phyloP scores from a whole-genome alignment of 2,797 vertebrate species.

The Echiichthys vipera region DNA sequence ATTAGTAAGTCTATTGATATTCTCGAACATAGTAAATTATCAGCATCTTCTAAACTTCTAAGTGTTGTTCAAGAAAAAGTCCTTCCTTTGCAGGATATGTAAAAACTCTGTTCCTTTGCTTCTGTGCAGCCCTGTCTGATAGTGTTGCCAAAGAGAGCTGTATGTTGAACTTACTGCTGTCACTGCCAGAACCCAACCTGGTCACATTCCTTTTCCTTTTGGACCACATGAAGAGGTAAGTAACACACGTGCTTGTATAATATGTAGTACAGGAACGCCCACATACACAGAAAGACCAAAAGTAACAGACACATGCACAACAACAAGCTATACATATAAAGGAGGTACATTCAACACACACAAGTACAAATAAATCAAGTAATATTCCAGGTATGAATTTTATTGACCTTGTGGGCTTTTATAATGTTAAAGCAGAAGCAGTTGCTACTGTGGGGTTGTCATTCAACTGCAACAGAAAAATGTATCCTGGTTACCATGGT shows the following conservation, averaged over 20 bases:
- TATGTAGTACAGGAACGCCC: background rate
- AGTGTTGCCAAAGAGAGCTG: conserved; percentile 98
- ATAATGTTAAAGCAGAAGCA: background rate
- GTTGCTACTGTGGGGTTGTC: background rate
- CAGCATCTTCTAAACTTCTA: background rate
- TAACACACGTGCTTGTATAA: background rate
- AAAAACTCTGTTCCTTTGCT: background rate
- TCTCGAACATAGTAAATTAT: fast-evolving
- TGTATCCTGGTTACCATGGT: conserved; percentile 31
- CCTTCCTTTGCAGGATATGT: background rate
- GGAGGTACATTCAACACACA: background rate
- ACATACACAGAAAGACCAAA: background rate
- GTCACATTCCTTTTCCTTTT: conserved; percentile 98
- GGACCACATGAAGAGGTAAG: conserved; percentile 97
- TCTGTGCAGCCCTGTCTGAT: conserved; percentile 90
- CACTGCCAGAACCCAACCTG: conserved; percentile 96
- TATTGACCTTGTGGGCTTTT: background rate
- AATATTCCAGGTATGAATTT: background rate
- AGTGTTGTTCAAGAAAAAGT: background rate
- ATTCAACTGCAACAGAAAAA: conserved; percentile 14
- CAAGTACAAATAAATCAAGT: background rate
- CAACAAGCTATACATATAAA: background rate
- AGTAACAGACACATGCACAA: background rate
- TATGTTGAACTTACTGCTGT: conserved; percentile 96
- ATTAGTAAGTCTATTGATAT: conserved; percentile 86